A percentile compares a stretch with the other conserved stretches of the same genome.
phyloP scores from a whole-genome alignment of 92 coral and sea anemone species.

The Siderastrea siderea region DNA sequence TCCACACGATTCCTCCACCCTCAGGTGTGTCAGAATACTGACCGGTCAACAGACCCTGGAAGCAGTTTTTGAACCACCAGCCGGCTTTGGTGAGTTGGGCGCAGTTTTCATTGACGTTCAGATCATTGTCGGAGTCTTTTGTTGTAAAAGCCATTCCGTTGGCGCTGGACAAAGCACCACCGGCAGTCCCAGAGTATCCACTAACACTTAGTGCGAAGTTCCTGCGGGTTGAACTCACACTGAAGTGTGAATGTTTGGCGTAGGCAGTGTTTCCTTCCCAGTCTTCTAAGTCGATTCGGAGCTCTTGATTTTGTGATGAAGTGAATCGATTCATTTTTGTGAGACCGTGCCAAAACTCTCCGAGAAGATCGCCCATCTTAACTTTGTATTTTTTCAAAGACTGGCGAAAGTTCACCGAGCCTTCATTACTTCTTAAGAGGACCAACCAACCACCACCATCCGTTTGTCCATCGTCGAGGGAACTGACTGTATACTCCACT shows the following conservation, averaged over 20 bases:
- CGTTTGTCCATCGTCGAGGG: background rate
- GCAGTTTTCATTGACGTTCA: background rate
- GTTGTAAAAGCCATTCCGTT: conserved; percentile 2
- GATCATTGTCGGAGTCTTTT: background rate
- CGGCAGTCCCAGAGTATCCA: conserved; percentile 12
- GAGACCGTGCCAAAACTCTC: background rate
- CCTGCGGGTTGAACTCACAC: background rate
- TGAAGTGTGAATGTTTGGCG: background rate
- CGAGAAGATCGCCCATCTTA: background rate
- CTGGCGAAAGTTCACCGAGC: background rate
- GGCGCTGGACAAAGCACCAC: background rate
- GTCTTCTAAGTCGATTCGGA: conserved; percentile 7
- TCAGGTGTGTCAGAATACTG: too few species aligned
- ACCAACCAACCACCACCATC: conserved; percentile 10
- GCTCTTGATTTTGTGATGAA: background rate
- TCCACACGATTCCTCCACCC: background rate
- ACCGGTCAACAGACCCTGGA: background rate
- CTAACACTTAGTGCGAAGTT: background rate
- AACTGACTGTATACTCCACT: background rate
- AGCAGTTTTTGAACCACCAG: background rate
- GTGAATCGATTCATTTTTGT: background rate
- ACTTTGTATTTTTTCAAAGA: background rate
- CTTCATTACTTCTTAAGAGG: background rate
- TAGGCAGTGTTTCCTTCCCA: conserved; percentile 11
- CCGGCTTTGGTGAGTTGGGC: background rate